phyloP scores from a whole-genome alignment of 2,797 vertebrate genomes.

The Amniataba percoides region DNA sequence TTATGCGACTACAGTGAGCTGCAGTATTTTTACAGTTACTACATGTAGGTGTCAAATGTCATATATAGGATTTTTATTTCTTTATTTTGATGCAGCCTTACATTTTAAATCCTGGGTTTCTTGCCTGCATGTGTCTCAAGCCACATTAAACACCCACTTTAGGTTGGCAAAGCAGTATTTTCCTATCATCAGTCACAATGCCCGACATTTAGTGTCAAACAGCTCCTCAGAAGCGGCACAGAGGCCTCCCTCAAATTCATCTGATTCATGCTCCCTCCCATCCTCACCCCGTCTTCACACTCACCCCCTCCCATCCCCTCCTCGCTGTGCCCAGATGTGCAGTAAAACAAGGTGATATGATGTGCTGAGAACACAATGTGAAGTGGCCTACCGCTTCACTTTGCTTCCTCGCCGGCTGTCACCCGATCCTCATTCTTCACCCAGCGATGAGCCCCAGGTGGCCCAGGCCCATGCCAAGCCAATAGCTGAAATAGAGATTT shows the following conservation, averaged over 20 bases:
- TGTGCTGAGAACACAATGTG: slow-evolving; percentile 42
- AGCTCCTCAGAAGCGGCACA: slow-evolving; percentile 19
- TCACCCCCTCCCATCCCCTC: neutral
- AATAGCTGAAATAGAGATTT: slow-evolving; percentile 71
- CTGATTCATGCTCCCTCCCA: slow-evolving; percentile 25
- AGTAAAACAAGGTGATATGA: slow-evolving; percentile 57
- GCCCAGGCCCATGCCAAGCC: slow-evolving; percentile 53
- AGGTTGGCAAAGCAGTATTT: slow-evolving; percentile 9
- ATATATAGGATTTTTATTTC: neutral
- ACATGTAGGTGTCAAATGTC: neutral
- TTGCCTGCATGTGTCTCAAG: neutral
- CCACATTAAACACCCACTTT: neutral
- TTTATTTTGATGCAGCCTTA: neutral
- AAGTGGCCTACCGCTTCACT: slow-evolving; percentile 48
- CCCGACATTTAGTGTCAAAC: slow-evolving; percentile 17
- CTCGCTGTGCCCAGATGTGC: slow-evolving; percentile 39
- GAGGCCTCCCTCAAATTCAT: neutral
- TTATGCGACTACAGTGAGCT: neutral
- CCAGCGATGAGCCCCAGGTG: slow-evolving; percentile 69
- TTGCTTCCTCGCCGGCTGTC: slow-evolving; percentile 52
- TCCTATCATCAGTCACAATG: neutral
- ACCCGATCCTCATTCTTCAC: slow-evolving; percentile 62
- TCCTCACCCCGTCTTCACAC: slow-evolving; percentile 20
- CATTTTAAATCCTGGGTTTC: neutral
- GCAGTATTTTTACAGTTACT: neutral